Percentiles rank a stretch among this genome's conserved stretches.
These are phyloP conservation scores for Emydoidea blandingii DNA, from an alignment of 2,797 vertebrate species.

Conservation along the genomic window DNA sequence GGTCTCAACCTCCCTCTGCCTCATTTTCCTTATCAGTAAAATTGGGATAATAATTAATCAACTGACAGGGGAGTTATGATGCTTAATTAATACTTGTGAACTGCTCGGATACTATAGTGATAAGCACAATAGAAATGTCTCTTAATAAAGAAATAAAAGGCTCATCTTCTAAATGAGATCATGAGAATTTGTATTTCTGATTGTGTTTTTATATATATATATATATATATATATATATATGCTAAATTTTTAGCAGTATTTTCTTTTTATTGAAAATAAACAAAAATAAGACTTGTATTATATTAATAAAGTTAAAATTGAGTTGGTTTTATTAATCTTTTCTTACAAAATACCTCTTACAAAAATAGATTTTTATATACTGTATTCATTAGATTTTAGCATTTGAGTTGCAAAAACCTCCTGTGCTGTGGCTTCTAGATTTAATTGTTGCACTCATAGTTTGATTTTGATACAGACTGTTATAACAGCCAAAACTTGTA, in stretches of 20 bases:
- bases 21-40: not conserved
- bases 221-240: not conserved
- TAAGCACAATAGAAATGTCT: not conserved
- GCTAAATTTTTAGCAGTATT: not conserved
- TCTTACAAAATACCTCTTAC: fast-evolving
- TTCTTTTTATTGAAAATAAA: not conserved
- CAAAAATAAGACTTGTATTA: not conserved
- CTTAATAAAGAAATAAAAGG: not conserved
- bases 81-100: not conserved
- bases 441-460: not conserved
- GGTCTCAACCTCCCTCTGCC: not conserved
- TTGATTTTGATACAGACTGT: not conserved
- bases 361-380: not conserved
- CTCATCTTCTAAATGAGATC: not conserved
- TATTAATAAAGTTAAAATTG: not conserved
- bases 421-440: not conserved
- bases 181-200: fast-evolving
- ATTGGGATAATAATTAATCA: not conserved
- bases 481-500: not conserved
- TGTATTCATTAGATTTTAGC: not conserved
- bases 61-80: not conserved
- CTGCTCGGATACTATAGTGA: not conserved
- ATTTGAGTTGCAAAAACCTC: not conserved
- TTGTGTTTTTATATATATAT: not conserved
- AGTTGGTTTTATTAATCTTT: not conserved